Evolutionary conservation across 2,113 vertebrate species (phyloP), one percentile per base, ranked within the genome.

Genomic region (Sinosuthora webbiana): DNA sequence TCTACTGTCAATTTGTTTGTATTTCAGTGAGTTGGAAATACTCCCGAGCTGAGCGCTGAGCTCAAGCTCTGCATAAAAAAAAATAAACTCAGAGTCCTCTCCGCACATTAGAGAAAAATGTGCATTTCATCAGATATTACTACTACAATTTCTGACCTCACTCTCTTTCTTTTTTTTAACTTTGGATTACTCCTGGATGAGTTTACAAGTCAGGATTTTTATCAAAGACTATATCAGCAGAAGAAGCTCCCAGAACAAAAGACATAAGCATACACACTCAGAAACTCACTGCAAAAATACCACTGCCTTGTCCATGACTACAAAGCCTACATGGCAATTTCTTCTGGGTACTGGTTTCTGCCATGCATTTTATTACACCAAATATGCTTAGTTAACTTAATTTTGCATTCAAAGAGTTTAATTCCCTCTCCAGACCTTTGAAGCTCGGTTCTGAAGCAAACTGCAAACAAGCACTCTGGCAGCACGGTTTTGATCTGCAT

Each of bases 401-500:
- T 88, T 96, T 93, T 86, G 63, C 50, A 95, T 86, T 95, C 81
- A 94, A 89, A 87, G 83, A 62, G 57, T 70, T 87, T 87, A 82
- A 93, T 85, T 94, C 71, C 50, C 45, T 30, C 67, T 84, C 33
- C 62, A 90, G 59, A 83, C 22, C 82, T 91, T 83, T 94, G 85
- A 94, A 95, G 90, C 75, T 77, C 78, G 77, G 55, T 55, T 93
- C 81, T 90, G 75, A 91, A 93, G 82, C 55, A 86, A 94, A 93
- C 33, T 83, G 87, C 55, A 80, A 85, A 92, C 52, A 89, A 85
- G 59, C 79, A 55, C 63, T 65, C 53, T 24, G 41, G 89, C 77
- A 93, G 77, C 41, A 77, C 0, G 0, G 49, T 59, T 93, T 82
- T 94, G 62, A 92, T 81, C 69, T 89, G 45, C 12, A 6, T 41